Conservation (phyloP, 2,113 vertebrate species). For the Silurus glanis region DNA sequence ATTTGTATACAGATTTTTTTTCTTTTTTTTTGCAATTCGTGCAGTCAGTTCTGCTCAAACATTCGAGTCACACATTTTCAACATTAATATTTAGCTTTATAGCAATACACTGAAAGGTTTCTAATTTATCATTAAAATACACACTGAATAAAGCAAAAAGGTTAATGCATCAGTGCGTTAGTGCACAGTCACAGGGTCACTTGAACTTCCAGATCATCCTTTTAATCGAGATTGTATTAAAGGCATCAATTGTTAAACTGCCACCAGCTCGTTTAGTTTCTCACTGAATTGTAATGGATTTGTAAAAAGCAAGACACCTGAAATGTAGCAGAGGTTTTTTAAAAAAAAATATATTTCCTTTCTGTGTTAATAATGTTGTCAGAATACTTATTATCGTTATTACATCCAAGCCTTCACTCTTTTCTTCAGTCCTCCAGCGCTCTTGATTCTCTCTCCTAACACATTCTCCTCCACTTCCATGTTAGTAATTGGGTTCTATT, state of each 20-base stretch:
- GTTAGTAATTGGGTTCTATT: slow-evolving; percentile 70
- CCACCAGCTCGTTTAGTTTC: neutral
- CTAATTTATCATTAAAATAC: too few relatives aligned
- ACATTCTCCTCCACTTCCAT: slow-evolving; percentile 38
- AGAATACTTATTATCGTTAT: neutral
- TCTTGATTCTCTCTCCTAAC: slow-evolving; percentile 27
- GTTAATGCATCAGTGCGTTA: neutral
- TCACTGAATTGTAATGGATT: neutral
- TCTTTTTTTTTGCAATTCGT: too few relatives aligned
- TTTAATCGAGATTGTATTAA: neutral
- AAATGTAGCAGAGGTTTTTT: slow-evolving; percentile 23
- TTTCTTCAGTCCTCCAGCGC: slow-evolving; percentile 28
- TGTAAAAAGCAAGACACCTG: slow-evolving; percentile 33
- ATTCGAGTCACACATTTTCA: too few relatives aligned
- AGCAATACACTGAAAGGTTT: too few relatives aligned
- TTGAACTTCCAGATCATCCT: neutral
- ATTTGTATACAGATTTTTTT: too few relatives aligned
- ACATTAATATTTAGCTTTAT: too few relatives aligned
- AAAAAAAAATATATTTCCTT: neutral
- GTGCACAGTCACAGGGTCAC: neutral
- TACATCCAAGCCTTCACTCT: slow-evolving; percentile 8
- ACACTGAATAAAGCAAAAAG: neutral
- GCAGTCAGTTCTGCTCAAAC: too few relatives aligned
- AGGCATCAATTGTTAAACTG: neutral
- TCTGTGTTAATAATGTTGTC: slow-evolving; percentile 12